Percentiles rank a stretch among this genome's conserved stretches.
These are phyloP conservation scores for Diplazon laetatorius DNA, from an alignment of 2,888 invertebrate genomes.

Conservation along the genomic window DNA sequence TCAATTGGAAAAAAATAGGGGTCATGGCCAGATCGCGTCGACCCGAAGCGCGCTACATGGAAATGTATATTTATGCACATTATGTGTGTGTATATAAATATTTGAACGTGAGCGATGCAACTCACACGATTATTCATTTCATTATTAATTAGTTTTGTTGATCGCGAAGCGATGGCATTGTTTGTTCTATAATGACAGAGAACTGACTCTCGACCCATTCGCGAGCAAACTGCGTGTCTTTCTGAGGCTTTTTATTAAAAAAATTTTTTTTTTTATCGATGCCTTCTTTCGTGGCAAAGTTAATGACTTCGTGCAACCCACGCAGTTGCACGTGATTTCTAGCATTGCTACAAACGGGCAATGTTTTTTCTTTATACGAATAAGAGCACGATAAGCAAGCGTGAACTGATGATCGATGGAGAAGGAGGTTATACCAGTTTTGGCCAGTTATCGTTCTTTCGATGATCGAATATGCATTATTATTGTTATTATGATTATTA, in stretches of 20 bases:
- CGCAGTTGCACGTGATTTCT: constrained; percentile 57
- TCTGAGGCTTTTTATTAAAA: constrained; percentile 1
- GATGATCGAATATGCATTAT: too few species aligned
- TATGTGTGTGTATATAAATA: too few species aligned
- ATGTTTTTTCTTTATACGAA: constrained; percentile 39
- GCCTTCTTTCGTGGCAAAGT: constrained; percentile 14
- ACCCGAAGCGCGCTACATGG: neutral
- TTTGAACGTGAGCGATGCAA: neutral
- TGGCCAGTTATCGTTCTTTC: neutral
- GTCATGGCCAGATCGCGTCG: constrained; percentile 3
- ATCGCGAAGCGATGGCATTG: constrained; percentile 4
- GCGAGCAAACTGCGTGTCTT: neutral
- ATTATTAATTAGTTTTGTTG: constrained; percentile 21
- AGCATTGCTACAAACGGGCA: neutral
- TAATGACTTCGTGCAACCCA: constrained; percentile 22
- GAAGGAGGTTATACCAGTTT: neutral
- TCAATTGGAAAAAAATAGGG: neutral
- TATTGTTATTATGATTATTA: too few species aligned
- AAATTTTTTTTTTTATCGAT: constrained; percentile 1
- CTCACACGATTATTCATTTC: constrained; percentile 12
- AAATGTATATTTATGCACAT: neutral
- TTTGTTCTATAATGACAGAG: neutral
- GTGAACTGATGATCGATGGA: constrained; percentile 39
- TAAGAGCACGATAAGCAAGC: constrained; percentile 34
- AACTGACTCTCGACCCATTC: neutral